Evolutionary conservation across 2,888 invertebrate species (phyloP), one percentile per base, ranked within the genome.

Genomic region (Onthophagus sagittarius): DNA sequence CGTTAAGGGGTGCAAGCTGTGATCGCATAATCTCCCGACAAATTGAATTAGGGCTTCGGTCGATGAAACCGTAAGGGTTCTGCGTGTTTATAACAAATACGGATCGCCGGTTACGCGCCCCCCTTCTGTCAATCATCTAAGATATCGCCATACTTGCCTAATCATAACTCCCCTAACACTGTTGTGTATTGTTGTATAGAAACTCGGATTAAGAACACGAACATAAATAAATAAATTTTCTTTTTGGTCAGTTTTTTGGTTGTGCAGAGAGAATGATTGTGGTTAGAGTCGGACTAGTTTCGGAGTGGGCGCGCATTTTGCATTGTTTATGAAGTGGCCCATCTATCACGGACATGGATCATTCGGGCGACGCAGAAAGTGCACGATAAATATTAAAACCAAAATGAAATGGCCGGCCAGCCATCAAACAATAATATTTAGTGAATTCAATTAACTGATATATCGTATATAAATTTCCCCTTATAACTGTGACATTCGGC

Each of bases 11-110:
- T 82, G 84, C 39, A 53, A 53, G 84, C 84, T 84, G 82, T 83
- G 84, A 83, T 79, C 84, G 83, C 83, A 85, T 86, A 85, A 86
- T 85, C 85, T 86, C 84, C 84, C 85, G 85, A 85, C 86, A 86
- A 86, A 86, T 86, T 85, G 85, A 86, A 86, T 85, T 85, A 85
- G 85, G 85, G 81, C 77, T 78, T 83, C 82, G 84, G 81, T 81
- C 81, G 80, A 81, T 81, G 81, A 53, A 53, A 80, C 81, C 80
- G 79, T 78, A 82, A 82, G 83, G 83, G 83, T 83, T 84, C 83
- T 84, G 84, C 85, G 85, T 85, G 85, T 85, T 85, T 84, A 84
- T 84, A 84, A 84, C 85, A 85, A 85, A 85, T 83, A 84, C 32
- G 32, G 67, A n/a, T n/a, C 67, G 31, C 67, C 23, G 32, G n/a